These are phyloP conservation scores for Pterois miles DNA, from an alignment of 2,797 vertebrate species.

Conservation along the genomic window DNA sequence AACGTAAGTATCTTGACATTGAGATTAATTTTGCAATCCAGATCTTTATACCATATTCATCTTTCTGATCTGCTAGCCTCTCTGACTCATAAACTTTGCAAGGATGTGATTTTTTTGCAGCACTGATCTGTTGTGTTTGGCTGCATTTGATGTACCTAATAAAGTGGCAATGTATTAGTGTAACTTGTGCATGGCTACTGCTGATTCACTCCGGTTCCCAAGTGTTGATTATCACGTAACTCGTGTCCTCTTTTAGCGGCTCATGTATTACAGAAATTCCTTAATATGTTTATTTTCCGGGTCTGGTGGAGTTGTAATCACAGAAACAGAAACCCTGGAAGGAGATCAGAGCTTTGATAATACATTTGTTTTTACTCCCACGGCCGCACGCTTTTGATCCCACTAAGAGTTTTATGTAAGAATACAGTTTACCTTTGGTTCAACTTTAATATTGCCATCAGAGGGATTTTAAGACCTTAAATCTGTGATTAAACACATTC, in stretches of 20 bases:
- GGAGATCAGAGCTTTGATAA: slow-evolving; percentile 52
- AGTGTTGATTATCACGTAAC: neutral
- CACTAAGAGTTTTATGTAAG: slow-evolving; percentile 55
- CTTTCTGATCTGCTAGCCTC: neutral
- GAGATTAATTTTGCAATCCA: neutral
- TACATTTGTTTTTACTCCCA: slow-evolving; percentile 48
- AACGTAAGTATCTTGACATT: neutral
- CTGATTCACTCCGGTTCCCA: neutral
- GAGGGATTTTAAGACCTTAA: slow-evolving; percentile 54
- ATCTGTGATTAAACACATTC: slow-evolving; percentile 67
- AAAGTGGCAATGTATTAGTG: neutral
- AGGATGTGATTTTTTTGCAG: neutral
- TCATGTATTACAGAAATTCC: neutral
- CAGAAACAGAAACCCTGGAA: slow-evolving; percentile 45
- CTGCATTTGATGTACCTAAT: neutral
- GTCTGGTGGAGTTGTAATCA: slow-evolving; percentile 13
- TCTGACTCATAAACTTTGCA: neutral
- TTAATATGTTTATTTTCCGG: slow-evolving; percentile 30
- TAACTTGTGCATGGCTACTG: neutral
- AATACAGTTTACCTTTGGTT: slow-evolving; percentile 69
- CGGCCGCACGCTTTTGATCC: slow-evolving; percentile 61
- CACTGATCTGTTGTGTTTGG: neutral
- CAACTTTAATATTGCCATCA: slow-evolving; percentile 60
- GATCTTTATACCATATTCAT: neutral
- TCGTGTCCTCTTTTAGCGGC: neutral